These are phyloP conservation scores for Spea bombifrons DNA, from an alignment of 2,113 vertebrate species.

Conservation along the genomic window DNA sequence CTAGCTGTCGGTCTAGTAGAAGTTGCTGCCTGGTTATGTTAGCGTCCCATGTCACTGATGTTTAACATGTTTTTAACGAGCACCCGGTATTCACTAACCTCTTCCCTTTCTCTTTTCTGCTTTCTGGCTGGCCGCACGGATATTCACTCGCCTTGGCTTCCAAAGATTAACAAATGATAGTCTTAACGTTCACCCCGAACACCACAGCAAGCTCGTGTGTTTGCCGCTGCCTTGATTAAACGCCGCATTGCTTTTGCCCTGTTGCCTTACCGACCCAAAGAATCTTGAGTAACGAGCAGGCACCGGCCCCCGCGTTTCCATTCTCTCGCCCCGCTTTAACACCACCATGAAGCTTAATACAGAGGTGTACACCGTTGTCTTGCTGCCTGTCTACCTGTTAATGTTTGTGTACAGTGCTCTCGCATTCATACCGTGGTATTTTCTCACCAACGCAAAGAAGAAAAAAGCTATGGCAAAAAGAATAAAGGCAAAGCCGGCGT, in stretches of 20 bases:
- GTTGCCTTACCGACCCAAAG: constrained; percentile 55
- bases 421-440: constrained; percentile 96
- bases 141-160: constrained; percentile 63
- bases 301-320: background rate
- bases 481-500: constrained; percentile 82
- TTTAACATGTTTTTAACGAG: constrained; percentile 48
- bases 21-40: constrained; percentile 58
- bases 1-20: background rate
- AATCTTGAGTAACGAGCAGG: constrained; percentile 41
- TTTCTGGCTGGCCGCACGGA: constrained; percentile 66
- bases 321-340: background rate
- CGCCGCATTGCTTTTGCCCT: constrained; percentile 27
- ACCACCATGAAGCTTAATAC: constrained; percentile 75
- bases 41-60: constrained; percentile 51
- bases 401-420: constrained; percentile 89
- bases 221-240: constrained; percentile 54
- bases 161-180: constrained; percentile 71
- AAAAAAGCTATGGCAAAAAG: constrained; percentile 80
- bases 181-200: constrained; percentile 58
- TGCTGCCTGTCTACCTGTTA: constrained; percentile 85
- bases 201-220: constrained; percentile 50
- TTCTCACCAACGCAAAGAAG: constrained; percentile 82
- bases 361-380: constrained; percentile 73
- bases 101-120: constrained; percentile 58
- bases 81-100: constrained; percentile 58